Evolutionary conservation across 1,140 invertebrate genomes (phyloP).

Genomic region (Drosophila azteca): DNA sequence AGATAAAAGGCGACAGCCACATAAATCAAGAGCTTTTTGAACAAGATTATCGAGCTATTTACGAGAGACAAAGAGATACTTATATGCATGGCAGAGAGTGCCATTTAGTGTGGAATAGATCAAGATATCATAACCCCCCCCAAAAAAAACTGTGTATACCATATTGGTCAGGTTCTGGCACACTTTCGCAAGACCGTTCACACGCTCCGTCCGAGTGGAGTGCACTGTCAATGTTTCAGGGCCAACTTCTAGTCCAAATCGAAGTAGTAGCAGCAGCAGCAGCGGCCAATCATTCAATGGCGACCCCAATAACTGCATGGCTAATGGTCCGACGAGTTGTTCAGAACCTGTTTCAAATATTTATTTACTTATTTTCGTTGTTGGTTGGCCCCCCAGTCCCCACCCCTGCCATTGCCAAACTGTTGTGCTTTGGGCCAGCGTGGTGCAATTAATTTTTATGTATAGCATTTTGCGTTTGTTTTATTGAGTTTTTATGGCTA

Average conservation of each 20-base stretch:
- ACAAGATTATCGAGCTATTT: conserved; percentile 28
- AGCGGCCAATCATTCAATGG: conserved; percentile 29
- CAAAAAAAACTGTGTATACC: background rate
- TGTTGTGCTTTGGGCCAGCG: conserved; percentile 6
- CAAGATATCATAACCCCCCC: conserved; percentile 1
- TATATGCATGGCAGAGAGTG: background rate
- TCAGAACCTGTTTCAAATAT: conserved; percentile 45
- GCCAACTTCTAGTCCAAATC: conserved; percentile 54
- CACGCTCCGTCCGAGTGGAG: conserved; percentile 35
- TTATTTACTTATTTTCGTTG: conserved; percentile 41
- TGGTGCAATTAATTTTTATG: conserved; percentile 56
- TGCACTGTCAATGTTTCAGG: conserved; percentile 47
- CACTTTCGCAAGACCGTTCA: conserved; percentile 23
- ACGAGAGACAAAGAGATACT: background rate
- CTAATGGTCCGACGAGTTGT: conserved; percentile 41
- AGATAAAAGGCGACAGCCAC: conserved; percentile 44
- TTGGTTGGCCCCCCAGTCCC: background rate
- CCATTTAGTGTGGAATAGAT: conserved; percentile 24
- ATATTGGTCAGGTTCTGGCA: conserved; percentile 7
- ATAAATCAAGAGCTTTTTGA: conserved; percentile 42
- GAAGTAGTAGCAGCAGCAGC: background rate
- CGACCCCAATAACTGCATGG: conserved; percentile 61
- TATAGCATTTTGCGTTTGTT: conserved; percentile 51
- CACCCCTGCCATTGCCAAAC: conserved; percentile 27
- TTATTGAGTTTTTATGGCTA: conserved; percentile 62